Conservation (phyloP, 2,888 invertebrate species). For the Nemoura dubitans region DNA sequence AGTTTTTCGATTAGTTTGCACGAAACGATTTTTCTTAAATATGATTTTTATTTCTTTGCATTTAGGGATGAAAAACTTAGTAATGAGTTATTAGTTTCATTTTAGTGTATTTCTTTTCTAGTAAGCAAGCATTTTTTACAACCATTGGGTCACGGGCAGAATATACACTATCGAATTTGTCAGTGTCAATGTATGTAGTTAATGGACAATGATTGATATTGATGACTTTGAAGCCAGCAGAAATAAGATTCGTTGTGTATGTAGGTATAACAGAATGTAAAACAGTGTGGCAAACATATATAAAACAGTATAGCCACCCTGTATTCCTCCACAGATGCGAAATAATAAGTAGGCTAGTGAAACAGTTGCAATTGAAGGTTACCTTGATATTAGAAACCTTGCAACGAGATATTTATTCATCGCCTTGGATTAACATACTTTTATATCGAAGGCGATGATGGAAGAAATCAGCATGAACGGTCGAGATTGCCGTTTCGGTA, state of each 20-base stretch:
- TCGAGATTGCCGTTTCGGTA: background rate
- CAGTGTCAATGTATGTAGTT: constrained; percentile 1
- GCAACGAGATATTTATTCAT: background rate
- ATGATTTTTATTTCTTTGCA: background rate
- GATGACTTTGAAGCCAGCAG: no score
- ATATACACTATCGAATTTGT: constrained; percentile 29
- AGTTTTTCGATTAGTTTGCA: background rate
- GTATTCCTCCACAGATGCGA: background rate
- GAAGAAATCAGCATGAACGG: background rate
- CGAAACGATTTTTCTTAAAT: background rate
- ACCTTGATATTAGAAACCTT: background rate
- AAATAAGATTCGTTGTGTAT: no score
- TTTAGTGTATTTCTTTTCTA: background rate
- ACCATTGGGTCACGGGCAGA: background rate
- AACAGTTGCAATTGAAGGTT: background rate
- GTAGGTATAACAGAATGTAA: no score
- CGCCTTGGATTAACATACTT: background rate
- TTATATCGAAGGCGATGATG: background rate
- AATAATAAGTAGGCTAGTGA: background rate
- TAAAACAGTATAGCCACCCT: background rate
- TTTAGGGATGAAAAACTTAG: background rate
- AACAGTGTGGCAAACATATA: constrained; percentile 15
- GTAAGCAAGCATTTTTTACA: background rate
- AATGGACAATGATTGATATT: constrained; percentile 8
- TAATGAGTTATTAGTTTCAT: background rate